phyloP scores from a whole-genome alignment of 2,113 vertebrate species.

The Ceuthmochares aereus region DNA sequence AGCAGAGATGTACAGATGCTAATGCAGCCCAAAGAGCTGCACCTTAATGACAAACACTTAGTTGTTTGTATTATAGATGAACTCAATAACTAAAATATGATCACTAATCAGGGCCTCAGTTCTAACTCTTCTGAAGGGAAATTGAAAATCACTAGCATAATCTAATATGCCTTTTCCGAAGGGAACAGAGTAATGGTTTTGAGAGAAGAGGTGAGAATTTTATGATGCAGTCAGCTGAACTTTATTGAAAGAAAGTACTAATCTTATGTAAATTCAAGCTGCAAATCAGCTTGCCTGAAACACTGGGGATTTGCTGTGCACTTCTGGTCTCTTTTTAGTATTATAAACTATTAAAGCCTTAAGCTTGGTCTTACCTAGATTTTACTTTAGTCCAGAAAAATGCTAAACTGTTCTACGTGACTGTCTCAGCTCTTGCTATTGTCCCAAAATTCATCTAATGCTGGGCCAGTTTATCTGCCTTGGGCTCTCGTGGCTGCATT shows the following conservation, averaged over 20 bases:
- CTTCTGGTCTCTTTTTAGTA: not conserved
- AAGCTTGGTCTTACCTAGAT: not conserved
- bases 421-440: not conserved
- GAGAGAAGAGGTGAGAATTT: not conserved
- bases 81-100: not conserved
- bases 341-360: not conserved
- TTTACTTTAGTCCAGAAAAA: not conserved
- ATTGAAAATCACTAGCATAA: not conserved
- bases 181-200: not conserved
- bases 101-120: not conserved
- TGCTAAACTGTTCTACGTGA: accelerated
- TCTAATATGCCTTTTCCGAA: not conserved
- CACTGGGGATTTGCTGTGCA: not conserved
- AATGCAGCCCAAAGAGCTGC: not conserved
- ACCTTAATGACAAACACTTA: not conserved
- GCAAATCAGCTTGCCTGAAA: not conserved
- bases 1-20: not conserved
- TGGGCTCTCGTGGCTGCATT: accelerated
- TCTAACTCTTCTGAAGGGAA: not conserved
- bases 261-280: not conserved
- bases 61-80: not conserved
- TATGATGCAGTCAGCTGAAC: not conserved
- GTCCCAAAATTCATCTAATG: not conserved
- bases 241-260: not conserved
- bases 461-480: not conserved